phyloP scores from a whole-genome alignment of 2,888 invertebrate genomes.

The Neria commutata region DNA sequence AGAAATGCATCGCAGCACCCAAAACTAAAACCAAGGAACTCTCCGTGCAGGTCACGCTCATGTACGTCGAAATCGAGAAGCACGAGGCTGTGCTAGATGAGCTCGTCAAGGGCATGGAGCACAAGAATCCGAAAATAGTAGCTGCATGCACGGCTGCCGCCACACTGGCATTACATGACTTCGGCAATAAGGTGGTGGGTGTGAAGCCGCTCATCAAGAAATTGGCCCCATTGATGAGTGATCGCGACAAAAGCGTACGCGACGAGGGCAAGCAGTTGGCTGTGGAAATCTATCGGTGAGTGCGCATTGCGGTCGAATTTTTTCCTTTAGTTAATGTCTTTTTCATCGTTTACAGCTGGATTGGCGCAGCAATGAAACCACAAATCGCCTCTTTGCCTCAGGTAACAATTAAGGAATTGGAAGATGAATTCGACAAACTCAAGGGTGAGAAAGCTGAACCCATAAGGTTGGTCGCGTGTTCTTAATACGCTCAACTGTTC shows the following conservation, averaged over 20 bases:
- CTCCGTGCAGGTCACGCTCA: conserved; percentile 84
- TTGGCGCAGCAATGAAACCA: conserved; percentile 80
- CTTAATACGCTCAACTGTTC: conserved; percentile 9
- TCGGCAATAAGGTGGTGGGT: conserved; percentile 89
- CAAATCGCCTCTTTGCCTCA: conserved; percentile 87
- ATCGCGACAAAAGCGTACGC: conserved; percentile 88
- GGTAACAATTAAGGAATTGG: conserved; percentile 86
- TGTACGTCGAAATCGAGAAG: conserved; percentile 96
- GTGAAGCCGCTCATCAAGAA: conserved; percentile 90
- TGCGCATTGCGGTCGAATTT: not conserved
- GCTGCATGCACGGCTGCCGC: conserved; percentile 80
- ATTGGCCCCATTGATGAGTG: conserved; percentile 81
- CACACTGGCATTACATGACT: conserved; percentile 81
- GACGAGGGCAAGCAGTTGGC: conserved; percentile 91
- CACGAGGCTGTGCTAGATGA: conserved; percentile 89
- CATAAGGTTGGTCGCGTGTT: conserved; percentile 41
- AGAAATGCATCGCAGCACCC: conserved; percentile 91
- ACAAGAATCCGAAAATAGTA: conserved; percentile 96
- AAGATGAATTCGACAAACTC: conserved; percentile 83
- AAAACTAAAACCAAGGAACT: conserved; percentile 91
- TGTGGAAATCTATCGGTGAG: conserved; percentile 86
- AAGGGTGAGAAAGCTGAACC: conserved; percentile 60
- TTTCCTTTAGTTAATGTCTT: not conserved
- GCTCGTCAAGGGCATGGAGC: conserved; percentile 89
- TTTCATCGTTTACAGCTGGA: conserved; percentile 70